These are phyloP conservation scores for Eristalis intricaria DNA, from an alignment of 2,888 invertebrate species.

Conservation along the genomic window DNA sequence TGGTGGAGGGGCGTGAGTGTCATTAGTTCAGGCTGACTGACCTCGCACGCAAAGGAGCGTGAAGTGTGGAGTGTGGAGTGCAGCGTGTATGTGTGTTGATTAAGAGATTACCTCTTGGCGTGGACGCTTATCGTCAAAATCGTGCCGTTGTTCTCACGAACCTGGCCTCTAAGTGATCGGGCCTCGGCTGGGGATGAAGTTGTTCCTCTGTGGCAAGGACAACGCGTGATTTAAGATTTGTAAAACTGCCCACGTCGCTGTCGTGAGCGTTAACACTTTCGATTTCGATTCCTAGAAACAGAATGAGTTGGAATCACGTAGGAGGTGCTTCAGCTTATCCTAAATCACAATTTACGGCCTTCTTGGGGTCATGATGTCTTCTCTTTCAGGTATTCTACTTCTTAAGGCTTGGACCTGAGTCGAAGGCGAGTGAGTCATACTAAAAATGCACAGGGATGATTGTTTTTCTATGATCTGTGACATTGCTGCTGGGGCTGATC, in stretches of 20 bases:
- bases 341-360: not conserved
- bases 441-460: no score
- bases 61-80: no score
- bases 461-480: no score
- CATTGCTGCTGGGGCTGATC: no score
- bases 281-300: not conserved
- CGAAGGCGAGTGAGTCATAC: no score
- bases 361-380: not conserved
- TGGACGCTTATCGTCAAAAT: not conserved
- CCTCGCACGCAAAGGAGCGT: not conserved
- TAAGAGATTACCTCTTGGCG: not conserved
- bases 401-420: no score
- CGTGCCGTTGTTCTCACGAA: not conserved
- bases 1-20: not conserved
- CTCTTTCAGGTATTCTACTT: no score
- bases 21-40: not conserved
- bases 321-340: not conserved
- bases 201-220: not conserved
- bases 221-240: not conserved
- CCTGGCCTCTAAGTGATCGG: not conserved
- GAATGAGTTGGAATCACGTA: not conserved
- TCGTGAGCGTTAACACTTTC: not conserved
- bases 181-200: not conserved
- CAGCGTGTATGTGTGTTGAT: not conserved
- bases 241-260: not conserved